Base-by-base conservation (phyloP, 2,113 vertebrate species). In the Chrysochloris asiatica region DNA sequence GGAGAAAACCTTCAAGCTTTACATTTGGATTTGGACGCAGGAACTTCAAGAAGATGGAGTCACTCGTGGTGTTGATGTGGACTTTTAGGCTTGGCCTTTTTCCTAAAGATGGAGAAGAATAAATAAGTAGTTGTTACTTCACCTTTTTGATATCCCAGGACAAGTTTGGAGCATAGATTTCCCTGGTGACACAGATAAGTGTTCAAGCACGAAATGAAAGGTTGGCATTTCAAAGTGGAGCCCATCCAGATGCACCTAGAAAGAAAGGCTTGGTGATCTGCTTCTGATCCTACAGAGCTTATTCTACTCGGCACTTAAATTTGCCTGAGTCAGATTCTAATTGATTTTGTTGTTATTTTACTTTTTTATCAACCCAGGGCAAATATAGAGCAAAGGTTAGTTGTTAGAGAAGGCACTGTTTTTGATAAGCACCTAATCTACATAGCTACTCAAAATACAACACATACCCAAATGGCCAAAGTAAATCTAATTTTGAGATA, bases 31-130 rank as follows among this genome's bases (percentile, higher is more conserved):
- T 98, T 63, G 98, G 98, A 67, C 97, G 98, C 88, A 99, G 93
- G 92, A 99, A 99, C 95, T 98, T 99, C 98, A 99, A 98, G 83
- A 98, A 96, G 43, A 99, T 97, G 0, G 99, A 99, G 97, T 99
- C 98, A 76, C 98, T 98, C 33, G 98, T 99, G 41, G 98, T 98
- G 38, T 98, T 99, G 97, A 99, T 99, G 65, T 98, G 98, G 86
- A 99, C 99, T 96, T 99, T 99, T 97, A 99, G 98, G 94, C 96
- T 99, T 95, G 99, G 98, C 79, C 97, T 98, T 96, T 98, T 99
- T 96, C 98, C 99, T 99, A 95, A 1, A 13, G 61, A 95, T 87
- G 88, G 82, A 56, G 56, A 94, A 0, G 45, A 63, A 92, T 59
- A 67, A 81, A 93, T 1, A 75, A 0, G 38, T n/a, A 41, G 0